These are phyloP conservation scores for Channa striata DNA, from an alignment of 2,797 vertebrate species.

Conservation along the genomic window DNA sequence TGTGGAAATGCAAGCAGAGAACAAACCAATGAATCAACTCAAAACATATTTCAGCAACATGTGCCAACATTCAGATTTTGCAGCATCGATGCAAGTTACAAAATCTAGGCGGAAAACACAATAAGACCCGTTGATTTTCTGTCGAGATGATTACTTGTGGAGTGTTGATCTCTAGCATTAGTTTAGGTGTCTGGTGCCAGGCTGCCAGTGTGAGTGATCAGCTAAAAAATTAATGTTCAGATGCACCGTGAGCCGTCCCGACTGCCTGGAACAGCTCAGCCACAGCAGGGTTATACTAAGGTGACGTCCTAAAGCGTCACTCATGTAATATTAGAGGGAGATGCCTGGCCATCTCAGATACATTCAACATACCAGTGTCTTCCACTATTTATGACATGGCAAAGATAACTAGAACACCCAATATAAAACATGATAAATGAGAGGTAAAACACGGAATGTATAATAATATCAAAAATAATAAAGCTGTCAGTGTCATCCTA, in stretches of 20 bases:
- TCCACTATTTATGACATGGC: slow-evolving; percentile 68
- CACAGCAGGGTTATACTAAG: slow-evolving; percentile 36
- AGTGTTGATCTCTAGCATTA: slow-evolving; percentile 40
- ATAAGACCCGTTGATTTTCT: slow-evolving; percentile 36
- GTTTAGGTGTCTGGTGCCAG: slow-evolving; percentile 26
- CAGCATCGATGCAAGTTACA: slow-evolving; percentile 22
- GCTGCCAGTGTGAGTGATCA: slow-evolving; percentile 45
- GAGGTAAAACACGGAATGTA: slow-evolving; percentile 35
- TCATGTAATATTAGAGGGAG: slow-evolving; percentile 69
- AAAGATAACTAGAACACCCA: slow-evolving; percentile 27
- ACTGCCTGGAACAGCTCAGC: slow-evolving; percentile 54
- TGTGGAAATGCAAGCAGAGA: slow-evolving; percentile 57
- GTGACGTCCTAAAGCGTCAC: slow-evolving; percentile 67
- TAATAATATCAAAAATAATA: slow-evolving; percentile 35
- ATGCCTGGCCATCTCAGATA: slow-evolving; percentile 49
- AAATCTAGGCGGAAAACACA: slow-evolving; percentile 44
- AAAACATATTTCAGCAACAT: slow-evolving; percentile 45
- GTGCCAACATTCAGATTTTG: slow-evolving; percentile 28
- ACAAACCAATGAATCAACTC: slow-evolving; percentile 72
- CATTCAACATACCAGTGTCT: slow-evolving; percentile 68
- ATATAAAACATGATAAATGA: slow-evolving; percentile 56
- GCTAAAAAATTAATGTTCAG: slow-evolving; percentile 56
- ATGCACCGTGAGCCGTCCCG: slow-evolving; percentile 33
- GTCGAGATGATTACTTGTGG: slow-evolving; percentile 47
- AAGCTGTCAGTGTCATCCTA: slow-evolving; percentile 5